Evolutionary conservation across 2,797 vertebrate genomes (phyloP), one percentile per base, ranked within the genome.

Genomic region (Rallus crepitans): DNA sequence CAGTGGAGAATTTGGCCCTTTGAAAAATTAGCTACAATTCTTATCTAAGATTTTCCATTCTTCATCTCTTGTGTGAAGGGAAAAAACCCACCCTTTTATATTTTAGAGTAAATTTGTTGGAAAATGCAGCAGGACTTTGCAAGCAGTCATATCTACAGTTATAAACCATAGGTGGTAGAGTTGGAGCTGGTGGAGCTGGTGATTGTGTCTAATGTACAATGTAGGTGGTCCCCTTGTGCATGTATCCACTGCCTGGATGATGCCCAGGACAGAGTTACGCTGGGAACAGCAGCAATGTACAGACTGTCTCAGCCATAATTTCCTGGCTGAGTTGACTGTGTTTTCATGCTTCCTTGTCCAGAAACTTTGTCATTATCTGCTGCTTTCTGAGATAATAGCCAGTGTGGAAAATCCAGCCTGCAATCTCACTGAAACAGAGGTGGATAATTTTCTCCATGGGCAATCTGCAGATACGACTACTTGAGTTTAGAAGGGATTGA

Each of bases 351-450:
- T 80, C 78, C 87, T 94, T 93, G 86, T 94, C 94, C 95, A 95
- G 94, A 80, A 96, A 95, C 93, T 94, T 95, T 95, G 92, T 90
- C 93, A 89, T 95, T 96, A 95, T 96, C 96, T 96, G 65, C 95
- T 94, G 90, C 87, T 94, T 82, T 87, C 81, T 47, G 71, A 87
- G 96, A 97, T 96, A 96, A 94, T 92, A 82, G 65, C 57, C 84
- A 80, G 90, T 87, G 86, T 96, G 96, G 96, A 97, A 97, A 97
- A 95, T 96, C 90, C 94, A 93, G 94, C 71, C 55, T 86, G 88
- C 95, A 96, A 97, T 97, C 96, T 95, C 57, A 0, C 20, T 91
- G 90, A 72, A 96, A 93, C 95, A 97, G 95, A 87, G 68, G 81
- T 92, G 90, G 89, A 59, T 95, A 37, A 94, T 95, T 95, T 94